phyloP scores from a whole-genome alignment of 2,113 vertebrate genomes.

The Malurus melanocephalus region DNA sequence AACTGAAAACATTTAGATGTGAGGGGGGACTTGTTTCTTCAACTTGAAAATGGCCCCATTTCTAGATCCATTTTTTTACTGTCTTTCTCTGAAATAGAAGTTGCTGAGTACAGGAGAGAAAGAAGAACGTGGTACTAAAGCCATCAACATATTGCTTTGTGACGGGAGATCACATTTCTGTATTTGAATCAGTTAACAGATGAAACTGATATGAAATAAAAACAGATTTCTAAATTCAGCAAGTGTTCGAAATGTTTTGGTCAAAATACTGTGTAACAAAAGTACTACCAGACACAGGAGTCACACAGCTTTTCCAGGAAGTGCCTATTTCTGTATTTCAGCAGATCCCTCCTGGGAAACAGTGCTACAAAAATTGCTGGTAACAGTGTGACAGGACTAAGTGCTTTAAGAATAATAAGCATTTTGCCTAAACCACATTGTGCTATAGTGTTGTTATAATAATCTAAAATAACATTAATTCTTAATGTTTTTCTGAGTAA shows the following conservation, averaged over 20 bases:
- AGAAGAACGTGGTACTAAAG: background rate
- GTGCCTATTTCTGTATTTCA: background rate
- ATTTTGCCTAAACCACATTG: background rate
- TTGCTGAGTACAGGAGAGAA: background rate
- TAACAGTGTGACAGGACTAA: background rate
- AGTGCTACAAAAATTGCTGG: background rate
- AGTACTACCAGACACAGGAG: background rate
- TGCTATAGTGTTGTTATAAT: background rate
- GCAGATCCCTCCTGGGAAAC: background rate
- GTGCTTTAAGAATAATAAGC: background rate
- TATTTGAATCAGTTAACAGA: background rate
- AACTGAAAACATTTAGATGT: background rate
- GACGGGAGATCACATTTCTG: background rate
- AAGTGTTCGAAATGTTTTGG: background rate
- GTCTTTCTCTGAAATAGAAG: background rate
- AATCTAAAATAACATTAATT: background rate
- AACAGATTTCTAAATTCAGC: background rate
- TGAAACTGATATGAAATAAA: background rate
- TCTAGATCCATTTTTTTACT: background rate
- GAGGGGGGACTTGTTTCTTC: background rate
- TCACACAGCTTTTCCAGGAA: background rate
- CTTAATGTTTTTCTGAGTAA: background rate
- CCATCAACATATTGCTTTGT: background rate
- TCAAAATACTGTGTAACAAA: background rate
- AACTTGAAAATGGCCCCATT: background rate